phyloP scores from a whole-genome alignment of 2,113 vertebrate genomes.

The Nematolebias whitei region DNA sequence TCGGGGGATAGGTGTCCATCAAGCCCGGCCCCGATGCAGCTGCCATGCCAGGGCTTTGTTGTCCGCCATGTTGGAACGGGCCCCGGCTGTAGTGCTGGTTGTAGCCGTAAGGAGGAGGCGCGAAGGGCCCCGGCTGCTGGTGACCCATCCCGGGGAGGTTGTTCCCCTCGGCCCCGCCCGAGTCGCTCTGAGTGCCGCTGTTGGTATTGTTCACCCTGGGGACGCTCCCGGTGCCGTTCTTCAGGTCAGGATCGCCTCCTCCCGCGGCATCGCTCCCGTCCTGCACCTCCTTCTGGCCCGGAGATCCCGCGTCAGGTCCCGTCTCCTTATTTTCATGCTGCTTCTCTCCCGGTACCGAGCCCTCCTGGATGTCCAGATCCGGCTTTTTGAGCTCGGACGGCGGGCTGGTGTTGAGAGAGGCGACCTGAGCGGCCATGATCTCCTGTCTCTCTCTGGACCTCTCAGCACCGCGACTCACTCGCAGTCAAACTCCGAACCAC shows the following conservation, averaged over 20 bases:
- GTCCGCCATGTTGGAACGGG: slow-evolving; percentile 99
- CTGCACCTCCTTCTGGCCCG: slow-evolving; percentile 89
- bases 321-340: slow-evolving; percentile 81
- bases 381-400: slow-evolving; percentile 93
- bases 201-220: slow-evolving; percentile 85
- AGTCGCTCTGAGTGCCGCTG: slow-evolving; percentile 80
- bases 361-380: slow-evolving; percentile 89
- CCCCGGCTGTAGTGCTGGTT: slow-evolving; percentile 92
- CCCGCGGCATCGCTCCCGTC: slow-evolving; percentile 90
- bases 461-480: slow-evolving; percentile 80
- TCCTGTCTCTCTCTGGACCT: slow-evolving; percentile 76
- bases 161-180: slow-evolving; percentile 87
- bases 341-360: slow-evolving; percentile 87
- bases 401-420: slow-evolving; percentile 90
- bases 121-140: slow-evolving; percentile 86
- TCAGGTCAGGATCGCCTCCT: slow-evolving; percentile 92
- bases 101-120: slow-evolving; percentile 93
- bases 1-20: slow-evolving; percentile 87
- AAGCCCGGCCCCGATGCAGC: slow-evolving; percentile 86
- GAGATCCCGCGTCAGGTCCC: slow-evolving; percentile 83
- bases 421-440: slow-evolving; percentile 98
- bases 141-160: slow-evolving; percentile 87
- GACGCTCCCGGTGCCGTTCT: slow-evolving; percentile 94
- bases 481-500: slow-evolving; percentile 73
- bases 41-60: slow-evolving; percentile 99